A percentile compares a stretch with the other conserved stretches of the same genome.
phyloP scores from a whole-genome alignment of 2,113 vertebrate species.

The Cochlearius cochlearius region DNA sequence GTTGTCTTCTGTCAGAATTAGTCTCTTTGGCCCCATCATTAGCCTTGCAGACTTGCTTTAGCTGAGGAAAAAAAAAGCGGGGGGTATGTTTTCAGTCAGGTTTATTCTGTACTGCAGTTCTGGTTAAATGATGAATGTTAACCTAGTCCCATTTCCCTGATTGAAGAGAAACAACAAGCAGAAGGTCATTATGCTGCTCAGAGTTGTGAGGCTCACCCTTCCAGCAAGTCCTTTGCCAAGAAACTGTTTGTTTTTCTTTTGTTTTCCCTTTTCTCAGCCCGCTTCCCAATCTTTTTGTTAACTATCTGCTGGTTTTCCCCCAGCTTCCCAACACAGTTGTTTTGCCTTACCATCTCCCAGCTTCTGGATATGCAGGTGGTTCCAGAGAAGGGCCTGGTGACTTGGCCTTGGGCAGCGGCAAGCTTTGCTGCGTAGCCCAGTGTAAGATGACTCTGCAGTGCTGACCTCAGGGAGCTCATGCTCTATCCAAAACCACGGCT shows the following conservation, averaged over 20 bases:
- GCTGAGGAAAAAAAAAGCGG: background rate
- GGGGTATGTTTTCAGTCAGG: background rate
- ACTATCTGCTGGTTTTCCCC: background rate
- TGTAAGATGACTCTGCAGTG: background rate
- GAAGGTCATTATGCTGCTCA: background rate
- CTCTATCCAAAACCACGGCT: background rate
- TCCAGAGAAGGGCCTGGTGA: background rate
- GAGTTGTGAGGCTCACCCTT: background rate
- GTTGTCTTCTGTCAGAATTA: background rate
- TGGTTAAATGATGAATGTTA: conserved; percentile 4
- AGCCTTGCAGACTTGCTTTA: background rate
- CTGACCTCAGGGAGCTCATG: background rate
- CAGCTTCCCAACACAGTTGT: background rate
- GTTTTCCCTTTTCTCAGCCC: background rate
- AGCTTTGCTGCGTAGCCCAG: background rate
- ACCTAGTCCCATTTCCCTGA: background rate
- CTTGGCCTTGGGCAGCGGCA: background rate
- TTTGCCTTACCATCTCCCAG: background rate
- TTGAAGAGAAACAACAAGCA: background rate
- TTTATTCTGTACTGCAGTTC: background rate
- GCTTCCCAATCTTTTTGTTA: background rate
- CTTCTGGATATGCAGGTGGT: background rate
- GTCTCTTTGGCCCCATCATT: background rate
- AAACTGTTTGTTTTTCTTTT: conserved; percentile 1
- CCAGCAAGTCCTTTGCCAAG: background rate